Evolutionary conservation across 2,113 vertebrate genomes (phyloP).

Genomic region (Tachysurus vachellii): DNA sequence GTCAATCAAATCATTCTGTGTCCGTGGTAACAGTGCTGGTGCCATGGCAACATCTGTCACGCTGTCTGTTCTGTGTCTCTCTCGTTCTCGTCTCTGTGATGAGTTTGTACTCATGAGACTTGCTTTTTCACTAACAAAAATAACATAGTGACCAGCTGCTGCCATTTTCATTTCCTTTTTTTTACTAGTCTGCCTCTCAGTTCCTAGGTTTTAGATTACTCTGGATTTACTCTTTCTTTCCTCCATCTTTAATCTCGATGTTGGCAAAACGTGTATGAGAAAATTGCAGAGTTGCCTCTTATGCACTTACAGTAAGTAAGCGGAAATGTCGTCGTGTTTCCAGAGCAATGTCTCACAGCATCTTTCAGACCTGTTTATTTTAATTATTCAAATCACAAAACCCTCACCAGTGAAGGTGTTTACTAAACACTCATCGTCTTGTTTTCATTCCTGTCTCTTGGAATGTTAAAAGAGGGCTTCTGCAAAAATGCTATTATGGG

Average conservation of each 20-base stretch:
- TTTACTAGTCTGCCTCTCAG: neutral
- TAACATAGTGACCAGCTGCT: neutral
- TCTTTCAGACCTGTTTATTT: neutral
- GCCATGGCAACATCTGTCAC: conserved; percentile 44
- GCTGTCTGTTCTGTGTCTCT: neutral
- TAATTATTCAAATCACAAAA: neutral
- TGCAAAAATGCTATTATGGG: neutral
- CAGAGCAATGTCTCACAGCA: neutral
- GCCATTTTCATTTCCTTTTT: conserved; percentile 1
- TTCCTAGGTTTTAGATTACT: neutral
- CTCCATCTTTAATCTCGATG: neutral
- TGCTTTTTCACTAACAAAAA: neutral
- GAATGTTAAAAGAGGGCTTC: neutral
- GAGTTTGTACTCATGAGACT: neutral
- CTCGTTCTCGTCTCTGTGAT: neutral
- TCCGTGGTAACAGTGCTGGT: conserved; percentile 34
- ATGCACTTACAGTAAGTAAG: neutral
- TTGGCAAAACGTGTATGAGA: neutral
- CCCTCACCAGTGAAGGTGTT: neutral
- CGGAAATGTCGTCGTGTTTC: neutral
- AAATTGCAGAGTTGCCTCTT: neutral
- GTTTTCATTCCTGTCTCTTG: neutral
- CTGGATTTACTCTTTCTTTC: neutral
- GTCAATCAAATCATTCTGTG: conserved; percentile 23
- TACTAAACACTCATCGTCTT: neutral